Evolutionary conservation across 2,888 invertebrate species (phyloP), one percentile per base, ranked within the genome.

Genomic region (Hypomecis atomaria): DNA sequence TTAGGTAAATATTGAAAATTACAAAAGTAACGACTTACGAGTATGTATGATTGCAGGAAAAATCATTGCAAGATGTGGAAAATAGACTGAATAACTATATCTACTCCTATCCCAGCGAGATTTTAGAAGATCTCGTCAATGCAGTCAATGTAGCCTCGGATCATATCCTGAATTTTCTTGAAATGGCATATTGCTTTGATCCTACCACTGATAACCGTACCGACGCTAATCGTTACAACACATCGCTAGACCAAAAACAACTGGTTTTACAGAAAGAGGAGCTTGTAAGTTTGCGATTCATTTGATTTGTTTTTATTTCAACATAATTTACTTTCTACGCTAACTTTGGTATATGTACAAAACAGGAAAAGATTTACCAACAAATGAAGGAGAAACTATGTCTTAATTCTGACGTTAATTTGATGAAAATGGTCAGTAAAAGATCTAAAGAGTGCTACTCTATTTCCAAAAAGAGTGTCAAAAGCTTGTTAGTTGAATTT

Each of bases 241-340:
- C 87, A 0, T 87, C 88, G 8, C 73, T 90, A 38, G 90, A 90
- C 64, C 69, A 70, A 9, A 88, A 86, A 65, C 87, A 86, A 53
- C 43, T 83, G 36, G 67, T 72, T 3, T 70, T 90, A 40, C 88
- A 88, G 62, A 88, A 74, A 53, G 85, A 88, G 37, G 88, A 88
- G 74, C 81, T 88, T 48, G 90, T 89, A 72, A 82, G 81, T 65
- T 23, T n/a, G n/a, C 37, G n/a, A 43, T n/a, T n/a, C n/a, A 43
- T 10, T 43, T 7, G 6, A 9, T 38, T 38, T 38, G 7, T 38
- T 38, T 6, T 38, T 40, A 9, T 40, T 40, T 0, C 8, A 40
- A 10, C 10, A 0, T 9, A 40, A 40, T 10, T 9, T 40, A 4
- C 40, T 7, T 40, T 40, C 3, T 5, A 7, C n/a, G 9, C 4